Evolutionary conservation across 2,797 vertebrate genomes (phyloP).

Genomic region (Sus cebifrons): DNA sequence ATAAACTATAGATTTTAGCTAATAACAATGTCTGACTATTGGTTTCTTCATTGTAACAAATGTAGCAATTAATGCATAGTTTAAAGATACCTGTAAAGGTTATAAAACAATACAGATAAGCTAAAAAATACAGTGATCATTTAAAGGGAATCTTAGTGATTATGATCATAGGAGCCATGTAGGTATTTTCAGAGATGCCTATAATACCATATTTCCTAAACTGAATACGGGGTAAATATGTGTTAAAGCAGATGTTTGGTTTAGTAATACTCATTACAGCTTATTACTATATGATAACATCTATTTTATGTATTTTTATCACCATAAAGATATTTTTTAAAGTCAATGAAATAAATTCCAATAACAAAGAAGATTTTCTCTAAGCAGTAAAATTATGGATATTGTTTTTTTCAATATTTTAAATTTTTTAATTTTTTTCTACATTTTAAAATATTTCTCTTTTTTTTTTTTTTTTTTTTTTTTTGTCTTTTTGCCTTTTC

Average conservation of each 20-base stretch:
- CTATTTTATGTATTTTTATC: neutral
- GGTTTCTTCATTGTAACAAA: neutral
- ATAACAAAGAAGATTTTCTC: constrained; percentile 40
- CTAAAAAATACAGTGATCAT: neutral
- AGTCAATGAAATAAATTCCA: neutral
- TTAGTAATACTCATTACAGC: constrained; percentile 1
- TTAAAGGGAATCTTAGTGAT: neutral
- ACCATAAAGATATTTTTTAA: neutral
- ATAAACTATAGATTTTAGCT: neutral
- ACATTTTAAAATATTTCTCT: neutral
- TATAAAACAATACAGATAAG: neutral
- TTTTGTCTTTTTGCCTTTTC: no score
- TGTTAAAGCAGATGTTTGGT: constrained; percentile 3
- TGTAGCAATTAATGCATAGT: neutral
- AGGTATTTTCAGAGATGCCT: neutral
- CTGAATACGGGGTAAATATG: neutral
- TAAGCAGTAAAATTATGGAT: neutral
- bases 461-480: no score
- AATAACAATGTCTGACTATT: neutral
- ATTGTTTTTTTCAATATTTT: constrained; percentile 40
- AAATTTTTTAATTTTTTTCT: neutral
- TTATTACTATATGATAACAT: neutral
- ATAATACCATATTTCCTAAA: constrained; percentile 16
- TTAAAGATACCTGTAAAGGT: neutral
- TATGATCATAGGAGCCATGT: neutral